Evolutionary conservation across 2,797 vertebrate species (phyloP).

Genomic region (Hafferia zeledoni): DNA sequence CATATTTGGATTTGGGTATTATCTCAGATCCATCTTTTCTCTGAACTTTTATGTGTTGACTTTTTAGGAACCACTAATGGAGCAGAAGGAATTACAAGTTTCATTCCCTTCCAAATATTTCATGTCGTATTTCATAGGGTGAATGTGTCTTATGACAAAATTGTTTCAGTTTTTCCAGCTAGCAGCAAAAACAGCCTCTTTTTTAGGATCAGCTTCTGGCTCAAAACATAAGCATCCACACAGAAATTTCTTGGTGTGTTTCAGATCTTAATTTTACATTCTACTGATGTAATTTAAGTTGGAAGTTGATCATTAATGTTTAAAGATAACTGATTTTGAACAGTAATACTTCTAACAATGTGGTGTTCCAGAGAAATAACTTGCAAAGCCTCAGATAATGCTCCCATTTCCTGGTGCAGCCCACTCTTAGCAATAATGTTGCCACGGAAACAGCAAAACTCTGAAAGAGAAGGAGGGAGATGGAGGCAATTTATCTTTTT

Average conservation of each 20-base stretch:
- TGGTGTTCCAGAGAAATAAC: constrained; percentile 54
- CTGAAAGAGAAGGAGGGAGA: constrained; percentile 27
- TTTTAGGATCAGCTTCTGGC: neutral
- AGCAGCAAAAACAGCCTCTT: neutral
- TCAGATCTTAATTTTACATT: neutral
- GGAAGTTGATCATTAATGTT: neutral
- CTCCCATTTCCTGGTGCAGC: constrained; percentile 59
- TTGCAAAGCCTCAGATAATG: constrained; percentile 61
- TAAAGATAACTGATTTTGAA: neutral
- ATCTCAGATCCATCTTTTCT: neutral
- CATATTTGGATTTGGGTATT: accelerated
- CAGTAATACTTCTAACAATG: constrained; percentile 6
- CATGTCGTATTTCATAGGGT: neutral
- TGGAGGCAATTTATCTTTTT: constrained; percentile 24
- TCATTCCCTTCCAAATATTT: constrained; percentile 12
- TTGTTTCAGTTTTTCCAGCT: constrained; percentile 1
- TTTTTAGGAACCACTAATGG: neutral
- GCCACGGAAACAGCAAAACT: constrained; percentile 75
- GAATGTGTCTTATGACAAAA: neutral
- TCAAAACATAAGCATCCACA: neutral
- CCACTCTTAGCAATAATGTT: constrained; percentile 77
- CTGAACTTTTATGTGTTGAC: neutral
- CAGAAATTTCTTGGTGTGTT: neutral
- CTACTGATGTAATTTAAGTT: neutral
- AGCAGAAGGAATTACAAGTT: neutral